Evolutionary conservation across 2,888 invertebrate species (phyloP), one percentile per base, ranked within the genome.

Genomic region (Agonopterix alstromeriana): DNA sequence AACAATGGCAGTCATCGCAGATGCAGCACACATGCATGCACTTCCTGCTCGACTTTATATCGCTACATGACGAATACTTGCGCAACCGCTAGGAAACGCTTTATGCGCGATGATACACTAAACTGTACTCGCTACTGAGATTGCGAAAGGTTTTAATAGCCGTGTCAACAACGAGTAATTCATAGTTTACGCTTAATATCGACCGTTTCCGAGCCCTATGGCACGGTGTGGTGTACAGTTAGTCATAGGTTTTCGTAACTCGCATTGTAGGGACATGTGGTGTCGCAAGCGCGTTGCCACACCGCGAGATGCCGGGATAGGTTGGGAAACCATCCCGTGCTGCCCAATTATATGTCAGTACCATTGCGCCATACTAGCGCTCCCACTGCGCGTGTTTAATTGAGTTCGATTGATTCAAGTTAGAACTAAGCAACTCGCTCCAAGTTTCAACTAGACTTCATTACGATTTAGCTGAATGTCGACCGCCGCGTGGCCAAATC

Each of bases 321-420:
- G 81, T 87, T 87, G 85, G 87, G 87, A 87, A 87, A 88, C 86
- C 76, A 79, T 86, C 86, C 87, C 84, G 80, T 72, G 75, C 79
- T 76, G 73, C 78, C 75, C 85, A 83, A 85, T 85, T 83, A 82
- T 76, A 82, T 73, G 78, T 73, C 77, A 77, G 72, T 65, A 67
- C 65, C 56, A 73, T 84, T 83, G 75, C 71, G 77, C 71, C 81
- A 81, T 58, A 46, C 49, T 52, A 57, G 50, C 54, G 63, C 62
- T 27, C 59, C 58, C 62, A 61, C 63, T 55, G 62, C 78, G 74
- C 75, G 73, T 70, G 77, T 72, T 70, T 70, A 67, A 68, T 71
- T 61, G 65, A 73, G 73, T 73, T 65, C 68, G 61, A 77, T 76
- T 77, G 77, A 77, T 78, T 77, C 9, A 77, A 65, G 49, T 56